These are phyloP conservation scores for Scopus umbretta DNA, from an alignment of 2,113 vertebrate species.

Conservation along the genomic window DNA sequence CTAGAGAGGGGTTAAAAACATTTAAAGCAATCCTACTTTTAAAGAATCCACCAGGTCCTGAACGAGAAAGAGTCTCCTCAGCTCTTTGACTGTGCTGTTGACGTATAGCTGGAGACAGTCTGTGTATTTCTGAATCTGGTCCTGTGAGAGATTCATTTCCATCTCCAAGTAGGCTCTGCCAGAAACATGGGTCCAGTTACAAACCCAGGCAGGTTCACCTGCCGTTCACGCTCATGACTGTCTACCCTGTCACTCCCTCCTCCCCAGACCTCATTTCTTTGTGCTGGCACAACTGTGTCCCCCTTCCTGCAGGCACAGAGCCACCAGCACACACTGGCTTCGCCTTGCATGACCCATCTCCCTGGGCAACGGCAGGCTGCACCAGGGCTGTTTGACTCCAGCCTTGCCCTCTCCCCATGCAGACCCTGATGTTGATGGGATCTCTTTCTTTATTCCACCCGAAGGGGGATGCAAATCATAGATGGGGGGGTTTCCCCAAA, in stretches of 20 bases:
- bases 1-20: background rate
- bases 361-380: background rate
- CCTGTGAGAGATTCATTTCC: constrained; percentile 93
- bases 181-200: constrained; percentile 10
- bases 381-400: background rate
- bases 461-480: background rate
- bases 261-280: background rate
- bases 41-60: constrained; percentile 97
- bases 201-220: background rate
- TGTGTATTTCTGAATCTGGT: constrained; percentile 97
- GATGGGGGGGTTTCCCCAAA: background rate
- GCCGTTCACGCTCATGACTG: rapidly evolving
- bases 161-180: constrained; percentile 92
- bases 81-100: constrained; percentile 93
- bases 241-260: background rate
- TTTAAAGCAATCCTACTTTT: constrained; percentile 79
- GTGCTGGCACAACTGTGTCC: rapidly evolving
- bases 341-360: background rate
- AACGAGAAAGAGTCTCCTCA: constrained; percentile 95
- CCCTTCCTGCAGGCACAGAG: background rate
- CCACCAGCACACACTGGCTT: background rate
- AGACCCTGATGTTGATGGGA: background rate
- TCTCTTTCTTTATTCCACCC: background rate
- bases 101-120: constrained; percentile 91
- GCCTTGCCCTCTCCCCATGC: background rate